Conservation (phyloP, 2,797 vertebrate species). For the Phaenicophaeus curvirostris region DNA sequence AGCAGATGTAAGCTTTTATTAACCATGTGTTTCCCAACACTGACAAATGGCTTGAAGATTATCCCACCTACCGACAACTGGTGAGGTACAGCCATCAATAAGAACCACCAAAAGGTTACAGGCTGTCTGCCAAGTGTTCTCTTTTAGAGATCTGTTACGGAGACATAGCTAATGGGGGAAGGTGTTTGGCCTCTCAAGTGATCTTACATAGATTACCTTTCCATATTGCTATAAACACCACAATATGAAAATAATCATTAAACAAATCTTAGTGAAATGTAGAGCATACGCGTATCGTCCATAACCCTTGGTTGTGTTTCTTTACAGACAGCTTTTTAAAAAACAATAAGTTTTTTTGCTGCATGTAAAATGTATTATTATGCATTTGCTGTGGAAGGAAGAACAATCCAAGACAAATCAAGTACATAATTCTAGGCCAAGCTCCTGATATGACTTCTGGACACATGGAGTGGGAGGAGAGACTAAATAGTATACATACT, state of each 20-base stretch:
- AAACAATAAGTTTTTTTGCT: background rate
- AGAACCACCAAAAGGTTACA: background rate
- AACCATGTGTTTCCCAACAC: background rate
- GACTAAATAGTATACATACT: slow-evolving; percentile 73
- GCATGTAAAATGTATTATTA: background rate
- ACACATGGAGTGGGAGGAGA: background rate
- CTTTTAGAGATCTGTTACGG: background rate
- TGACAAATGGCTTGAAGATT: background rate
- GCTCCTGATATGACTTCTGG: background rate
- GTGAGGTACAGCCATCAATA: background rate
- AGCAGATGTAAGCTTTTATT: background rate
- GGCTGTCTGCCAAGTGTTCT: background rate
- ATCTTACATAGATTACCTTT: background rate
- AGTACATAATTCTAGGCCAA: background rate
- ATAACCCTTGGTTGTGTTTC: background rate
- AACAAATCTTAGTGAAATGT: background rate
- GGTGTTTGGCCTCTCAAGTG: background rate
- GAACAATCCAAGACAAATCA: background rate
- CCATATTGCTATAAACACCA: background rate
- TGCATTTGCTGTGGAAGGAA: background rate
- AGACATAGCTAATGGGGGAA: background rate
- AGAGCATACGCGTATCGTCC: background rate
- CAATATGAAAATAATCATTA: background rate
- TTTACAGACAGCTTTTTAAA: background rate
- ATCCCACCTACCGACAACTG: background rate